Conservation (phyloP, 2,113 vertebrate species). For the Axis porcinus region DNA sequence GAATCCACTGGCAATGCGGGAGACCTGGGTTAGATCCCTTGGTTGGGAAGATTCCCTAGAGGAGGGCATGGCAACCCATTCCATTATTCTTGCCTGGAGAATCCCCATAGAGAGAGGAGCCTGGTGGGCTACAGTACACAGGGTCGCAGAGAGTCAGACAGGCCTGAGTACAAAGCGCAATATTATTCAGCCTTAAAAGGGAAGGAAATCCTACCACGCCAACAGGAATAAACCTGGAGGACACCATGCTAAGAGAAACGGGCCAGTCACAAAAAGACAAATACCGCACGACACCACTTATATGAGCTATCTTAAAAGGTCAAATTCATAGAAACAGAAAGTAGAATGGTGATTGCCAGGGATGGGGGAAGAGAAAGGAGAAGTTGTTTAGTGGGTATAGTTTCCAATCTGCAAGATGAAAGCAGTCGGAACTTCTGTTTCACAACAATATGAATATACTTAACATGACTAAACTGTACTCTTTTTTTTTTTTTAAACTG, state of each 20-base stretch:
- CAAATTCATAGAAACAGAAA: neutral
- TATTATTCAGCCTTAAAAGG: neutral
- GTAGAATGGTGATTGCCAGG: neutral
- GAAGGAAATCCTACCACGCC: neutral
- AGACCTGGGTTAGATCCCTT: neutral
- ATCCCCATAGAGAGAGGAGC: neutral
- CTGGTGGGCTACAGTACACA: neutral
- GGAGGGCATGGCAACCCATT: neutral
- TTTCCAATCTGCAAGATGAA: neutral
- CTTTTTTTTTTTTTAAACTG: neutral
- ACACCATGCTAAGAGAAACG: neutral
- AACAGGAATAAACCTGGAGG: neutral
- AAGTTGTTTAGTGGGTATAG: neutral
- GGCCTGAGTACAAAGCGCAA: neutral
- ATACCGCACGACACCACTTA: neutral
- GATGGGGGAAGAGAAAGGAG: neutral
- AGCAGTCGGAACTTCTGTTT: neutral
- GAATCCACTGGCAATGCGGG: accelerated
- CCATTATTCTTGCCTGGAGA: neutral
- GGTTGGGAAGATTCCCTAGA: neutral
- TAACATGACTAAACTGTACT: neutral
- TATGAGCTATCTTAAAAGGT: neutral
- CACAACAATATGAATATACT: neutral
- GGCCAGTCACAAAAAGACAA: neutral
- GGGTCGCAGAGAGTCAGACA: neutral